Conservation (phyloP, 2,888 invertebrate genomes). For the Aleiodes testaceus region DNA sequence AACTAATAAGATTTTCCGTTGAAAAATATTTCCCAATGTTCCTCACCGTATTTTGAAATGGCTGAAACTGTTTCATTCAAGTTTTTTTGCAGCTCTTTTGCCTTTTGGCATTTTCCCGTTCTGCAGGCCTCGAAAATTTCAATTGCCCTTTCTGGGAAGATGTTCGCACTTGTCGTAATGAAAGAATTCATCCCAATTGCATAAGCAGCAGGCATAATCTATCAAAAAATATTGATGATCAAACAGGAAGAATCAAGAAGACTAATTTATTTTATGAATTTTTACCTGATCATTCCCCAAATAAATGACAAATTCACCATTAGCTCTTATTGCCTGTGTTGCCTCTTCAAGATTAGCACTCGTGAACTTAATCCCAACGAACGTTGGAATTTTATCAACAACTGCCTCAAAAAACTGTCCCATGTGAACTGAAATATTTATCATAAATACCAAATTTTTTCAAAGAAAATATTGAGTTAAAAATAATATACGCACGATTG, state of each 20-base stretch:
- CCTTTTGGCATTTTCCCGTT: constrained; percentile 73
- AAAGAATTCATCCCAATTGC: constrained; percentile 82
- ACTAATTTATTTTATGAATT: not conserved
- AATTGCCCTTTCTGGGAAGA: constrained; percentile 77
- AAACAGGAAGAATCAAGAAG: no score
- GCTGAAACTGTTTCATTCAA: constrained; percentile 65
- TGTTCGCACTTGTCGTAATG: constrained; percentile 82
- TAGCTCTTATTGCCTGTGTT: constrained; percentile 75
- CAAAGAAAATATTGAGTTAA: not conserved
- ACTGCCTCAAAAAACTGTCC: constrained; percentile 79
- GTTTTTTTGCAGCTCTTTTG: constrained; percentile 75
- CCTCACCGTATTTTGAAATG: constrained; percentile 72
- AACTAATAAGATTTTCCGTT: constrained; percentile 10
- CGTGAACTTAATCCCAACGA: constrained; percentile 89
- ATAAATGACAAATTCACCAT: constrained; percentile 76
- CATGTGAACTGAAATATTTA: constrained; percentile 79
- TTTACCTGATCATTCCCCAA: constrained; percentile 81
- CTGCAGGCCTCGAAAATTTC: constrained; percentile 76
- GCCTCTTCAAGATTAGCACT: constrained; percentile 82
- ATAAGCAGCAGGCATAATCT: constrained; percentile 81
- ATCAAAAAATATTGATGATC: constrained; percentile 50
- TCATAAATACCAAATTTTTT: not conserved
- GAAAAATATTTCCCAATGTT: not conserved
- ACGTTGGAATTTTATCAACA: constrained; percentile 79
- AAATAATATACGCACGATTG: constrained; percentile 77